Evolutionary conservation across 2,113 vertebrate species (phyloP), one percentile per base, ranked within the genome.

Genomic region (Chloropsis cyanopogon): DNA sequence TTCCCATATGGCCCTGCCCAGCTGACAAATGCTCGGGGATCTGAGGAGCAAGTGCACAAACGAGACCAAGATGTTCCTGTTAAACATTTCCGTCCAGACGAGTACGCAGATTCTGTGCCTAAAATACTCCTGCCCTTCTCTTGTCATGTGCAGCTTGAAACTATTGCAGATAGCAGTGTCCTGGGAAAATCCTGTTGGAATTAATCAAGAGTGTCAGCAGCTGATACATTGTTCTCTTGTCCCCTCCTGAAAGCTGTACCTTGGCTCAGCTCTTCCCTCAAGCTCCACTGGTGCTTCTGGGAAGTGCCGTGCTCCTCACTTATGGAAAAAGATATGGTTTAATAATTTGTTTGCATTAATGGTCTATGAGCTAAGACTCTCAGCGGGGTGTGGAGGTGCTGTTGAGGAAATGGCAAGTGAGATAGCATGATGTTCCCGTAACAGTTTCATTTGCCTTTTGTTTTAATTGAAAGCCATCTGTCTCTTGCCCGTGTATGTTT

Each of bases 381-480:
- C 31, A 57, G 28, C 7, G 6, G 10, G 0, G 2, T 83, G 12
- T 61, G 57, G 49, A 82, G 65, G 41, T 8, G 9, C 12, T 50
- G 26, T 41, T 70, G 63, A 64, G 64, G 33, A 86, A 70, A 42
- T 28, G 46, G 29, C 29, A 41, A 81, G 14, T 4, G 26, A 56
- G 39, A n/a, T 31, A 24, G 37, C 17, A 12, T 23, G 8, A 14
- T 64, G 20, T 47, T 82, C 33, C 72, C 0, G 0, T 72, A 63
- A 79, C 21, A 35, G 17, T 80, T 90, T 59, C 15, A 8, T 73
- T 82, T 20, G 25, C n/a, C 26, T 71, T 79, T 24, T 7, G 3
- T 83, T 90, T 86, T 77, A 63, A 90, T 90, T 75, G 42, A 75
- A 33, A 80, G 37, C 35, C 68, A 66, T 42, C 64, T 93, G 85